Percentiles rank a stretch among this genome's conserved stretches.
Conservation (phyloP, 2,113 vertebrate species). For the Oreochromis niloticus region DNA sequence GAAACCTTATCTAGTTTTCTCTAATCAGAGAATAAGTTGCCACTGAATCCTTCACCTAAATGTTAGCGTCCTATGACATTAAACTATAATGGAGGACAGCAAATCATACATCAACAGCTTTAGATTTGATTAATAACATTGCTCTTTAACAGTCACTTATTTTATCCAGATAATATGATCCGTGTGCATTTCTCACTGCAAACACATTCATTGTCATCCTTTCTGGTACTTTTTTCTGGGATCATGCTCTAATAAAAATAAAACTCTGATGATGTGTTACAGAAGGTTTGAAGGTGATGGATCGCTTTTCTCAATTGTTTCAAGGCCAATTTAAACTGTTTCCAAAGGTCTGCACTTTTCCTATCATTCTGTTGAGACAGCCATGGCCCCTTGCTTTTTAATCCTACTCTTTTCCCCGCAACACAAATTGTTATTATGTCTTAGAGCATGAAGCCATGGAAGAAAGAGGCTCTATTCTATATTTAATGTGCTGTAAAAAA, state of each 20-base stretch:
- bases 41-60: not conserved
- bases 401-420: slow-evolving; percentile 1
- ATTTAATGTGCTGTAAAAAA: slow-evolving; percentile 48
- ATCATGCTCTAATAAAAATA: not conserved
- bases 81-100: not conserved
- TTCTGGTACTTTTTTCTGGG: not conserved
- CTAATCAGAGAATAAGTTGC: not conserved
- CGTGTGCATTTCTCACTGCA: not conserved
- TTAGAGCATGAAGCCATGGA: slow-evolving; percentile 4
- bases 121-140: not conserved
- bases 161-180: not conserved
- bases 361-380: not conserved
- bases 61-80: not conserved
- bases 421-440: slow-evolving; percentile 33
- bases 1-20: not conserved
- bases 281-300: not conserved
- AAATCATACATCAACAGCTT: not conserved
- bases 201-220: not conserved
- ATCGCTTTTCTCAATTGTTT: not conserved
- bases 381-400: not conserved
- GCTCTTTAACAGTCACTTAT: not conserved
- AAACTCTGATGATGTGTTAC: not conserved
- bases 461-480: slow-evolving; percentile 34
- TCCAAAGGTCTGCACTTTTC: not conserved
- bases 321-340: not conserved